These are phyloP conservation scores for Neuroterus valhalla DNA, from an alignment of 1,140 invertebrate species.

Conservation along the genomic window DNA sequence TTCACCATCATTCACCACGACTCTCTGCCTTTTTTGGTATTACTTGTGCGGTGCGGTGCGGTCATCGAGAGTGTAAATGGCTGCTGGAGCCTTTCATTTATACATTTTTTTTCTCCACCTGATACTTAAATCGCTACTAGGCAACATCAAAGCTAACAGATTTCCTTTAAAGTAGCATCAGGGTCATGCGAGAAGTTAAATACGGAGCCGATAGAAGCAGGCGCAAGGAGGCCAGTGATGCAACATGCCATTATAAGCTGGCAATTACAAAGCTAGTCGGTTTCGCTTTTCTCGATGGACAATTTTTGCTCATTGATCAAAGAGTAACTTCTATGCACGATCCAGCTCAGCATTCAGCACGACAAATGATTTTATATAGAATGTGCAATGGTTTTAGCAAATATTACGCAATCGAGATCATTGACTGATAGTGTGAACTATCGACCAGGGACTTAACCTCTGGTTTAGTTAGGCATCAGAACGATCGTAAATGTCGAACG, in stretches of 20 bases:
- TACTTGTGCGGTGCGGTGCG: too few relatives aligned
- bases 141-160: constrained; percentile 49
- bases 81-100: too few relatives aligned
- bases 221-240: constrained; percentile 43
- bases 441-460: too few relatives aligned
- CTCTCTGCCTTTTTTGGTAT: too few relatives aligned
- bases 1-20: too few relatives aligned
- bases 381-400: constrained; percentile 13
- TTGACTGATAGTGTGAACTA: neutral
- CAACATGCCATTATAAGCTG: constrained; percentile 52
- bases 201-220: constrained; percentile 42
- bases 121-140: constrained; percentile 43
- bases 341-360: neutral
- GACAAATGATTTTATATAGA: neutral
- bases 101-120: neutral
- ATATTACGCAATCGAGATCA: constrained; percentile 14
- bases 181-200: constrained; percentile 34
- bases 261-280: constrained; percentile 44
- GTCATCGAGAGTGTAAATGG: too few relatives aligned
- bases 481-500: too few relatives aligned
- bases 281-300: constrained; percentile 4
- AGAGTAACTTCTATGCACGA: constrained; percentile 21
- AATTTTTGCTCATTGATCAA: constrained; percentile 21
- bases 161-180: constrained; percentile 48
- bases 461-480: too few relatives aligned